Evolutionary conservation across 2,797 vertebrate genomes (phyloP).

Genomic region (Meda fulgida): DNA sequence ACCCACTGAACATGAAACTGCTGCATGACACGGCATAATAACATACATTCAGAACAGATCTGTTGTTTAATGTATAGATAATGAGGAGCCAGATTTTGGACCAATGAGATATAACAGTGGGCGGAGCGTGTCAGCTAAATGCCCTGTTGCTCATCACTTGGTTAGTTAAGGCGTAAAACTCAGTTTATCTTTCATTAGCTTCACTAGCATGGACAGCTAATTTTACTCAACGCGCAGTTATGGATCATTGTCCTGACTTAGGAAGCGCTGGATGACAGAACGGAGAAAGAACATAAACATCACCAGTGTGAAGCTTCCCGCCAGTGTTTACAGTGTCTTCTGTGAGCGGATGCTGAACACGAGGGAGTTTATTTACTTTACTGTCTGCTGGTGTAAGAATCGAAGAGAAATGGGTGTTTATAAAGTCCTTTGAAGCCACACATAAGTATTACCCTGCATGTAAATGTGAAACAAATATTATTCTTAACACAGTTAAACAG

Average conservation of each 20-base stretch:
- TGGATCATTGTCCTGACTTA: conserved; percentile 52
- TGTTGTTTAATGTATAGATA: not conserved
- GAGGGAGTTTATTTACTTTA: conserved; percentile 39
- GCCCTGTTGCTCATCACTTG: not conserved
- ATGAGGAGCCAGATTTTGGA: not conserved
- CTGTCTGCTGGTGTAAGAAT: not conserved
- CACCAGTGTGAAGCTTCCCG: conserved; percentile 47
- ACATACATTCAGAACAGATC: not conserved
- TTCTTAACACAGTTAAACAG: not conserved
- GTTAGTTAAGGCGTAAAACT: not conserved
- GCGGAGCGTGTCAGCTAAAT: not conserved
- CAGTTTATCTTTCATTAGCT: not conserved
- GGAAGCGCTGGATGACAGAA: conserved; percentile 62
- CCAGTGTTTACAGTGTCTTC: conserved; percentile 63
- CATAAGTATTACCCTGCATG: not conserved
- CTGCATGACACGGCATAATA: not conserved
- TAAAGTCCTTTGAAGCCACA: not conserved
- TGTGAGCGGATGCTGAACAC: conserved; percentile 53
- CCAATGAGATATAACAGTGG: not conserved
- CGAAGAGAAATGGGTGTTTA: not conserved
- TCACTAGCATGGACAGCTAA: conserved; percentile 7
- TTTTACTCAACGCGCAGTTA: conserved; percentile 54
- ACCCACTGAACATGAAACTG: not conserved
- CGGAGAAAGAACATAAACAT: conserved; percentile 58
- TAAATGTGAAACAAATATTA: not conserved